These are phyloP conservation scores for Drosophila merina DNA, from an alignment of 2,888 invertebrate species.

Conservation along the genomic window DNA sequence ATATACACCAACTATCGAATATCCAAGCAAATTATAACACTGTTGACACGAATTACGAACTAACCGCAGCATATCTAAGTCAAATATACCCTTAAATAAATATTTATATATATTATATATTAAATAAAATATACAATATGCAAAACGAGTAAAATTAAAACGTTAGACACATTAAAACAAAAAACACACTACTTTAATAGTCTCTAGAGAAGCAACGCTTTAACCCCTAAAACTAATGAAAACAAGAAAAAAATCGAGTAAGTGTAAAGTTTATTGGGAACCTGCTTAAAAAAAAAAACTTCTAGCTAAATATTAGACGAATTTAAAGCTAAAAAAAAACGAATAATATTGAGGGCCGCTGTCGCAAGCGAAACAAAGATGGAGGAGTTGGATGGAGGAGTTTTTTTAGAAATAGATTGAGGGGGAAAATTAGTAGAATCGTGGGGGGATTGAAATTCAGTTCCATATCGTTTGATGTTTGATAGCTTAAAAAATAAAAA, in stretches of 20 bases:
- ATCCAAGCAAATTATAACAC: constrained; percentile 62
- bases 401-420: constrained; percentile 10
- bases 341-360: constrained; percentile 31
- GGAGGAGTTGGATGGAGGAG: background rate
- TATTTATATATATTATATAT: constrained; percentile 42
- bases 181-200: constrained; percentile 50
- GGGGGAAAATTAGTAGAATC: constrained; percentile 21
- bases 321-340: constrained; percentile 60
- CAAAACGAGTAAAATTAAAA: constrained; percentile 26
- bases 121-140: constrained; percentile 43
- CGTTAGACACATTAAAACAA: constrained; percentile 55
- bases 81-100: constrained; percentile 49
- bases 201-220: constrained; percentile 59
- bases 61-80: constrained; percentile 49
- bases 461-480: constrained; percentile 17
- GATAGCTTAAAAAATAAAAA: constrained; percentile 10
- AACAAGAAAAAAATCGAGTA: constrained; percentile 14
- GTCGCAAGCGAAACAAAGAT: constrained; percentile 24
- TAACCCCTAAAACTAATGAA: constrained; percentile 43
- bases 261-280: constrained; percentile 41
- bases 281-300: constrained; percentile 60
- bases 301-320: constrained; percentile 73
- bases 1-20: constrained; percentile 46
- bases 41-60: constrained; percentile 63
- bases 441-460: constrained; percentile 32